These are phyloP conservation scores for Lysandra coridon DNA, from an alignment of 2,888 invertebrate genomes.

Conservation along the genomic window DNA sequence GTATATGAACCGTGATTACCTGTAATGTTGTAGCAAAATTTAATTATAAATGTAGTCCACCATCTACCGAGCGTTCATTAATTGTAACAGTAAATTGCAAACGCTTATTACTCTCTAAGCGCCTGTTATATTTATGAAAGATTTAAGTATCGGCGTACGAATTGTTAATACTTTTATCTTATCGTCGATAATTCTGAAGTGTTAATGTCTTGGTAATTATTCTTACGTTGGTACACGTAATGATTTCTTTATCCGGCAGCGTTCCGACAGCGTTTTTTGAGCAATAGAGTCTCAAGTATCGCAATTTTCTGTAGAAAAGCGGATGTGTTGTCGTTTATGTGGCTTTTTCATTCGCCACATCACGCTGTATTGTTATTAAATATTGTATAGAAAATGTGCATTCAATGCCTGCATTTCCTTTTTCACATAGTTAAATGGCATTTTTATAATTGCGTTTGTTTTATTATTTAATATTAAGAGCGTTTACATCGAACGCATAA, in stretches of 20 bases:
- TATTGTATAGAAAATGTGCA: neutral
- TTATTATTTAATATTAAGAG: too few relatives aligned
- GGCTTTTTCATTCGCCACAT: neutral
- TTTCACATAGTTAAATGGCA: neutral
- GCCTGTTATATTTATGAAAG: conserved; percentile 3
- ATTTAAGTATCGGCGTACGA: conserved; percentile 3
- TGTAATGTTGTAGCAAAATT: neutral
- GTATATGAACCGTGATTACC: neutral
- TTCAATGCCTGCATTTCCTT: neutral
- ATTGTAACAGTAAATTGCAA: conserved; percentile 2
- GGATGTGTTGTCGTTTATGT: neutral
- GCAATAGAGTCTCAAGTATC: neutral
- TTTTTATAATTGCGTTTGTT: neutral
- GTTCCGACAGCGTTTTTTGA: neutral
- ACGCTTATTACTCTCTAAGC: conserved; percentile 5
- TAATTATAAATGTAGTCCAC: conserved; percentile 25
- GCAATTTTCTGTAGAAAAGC: conserved; percentile 12
- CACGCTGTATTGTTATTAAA: conserved; percentile 8
- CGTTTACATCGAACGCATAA: too few relatives aligned
- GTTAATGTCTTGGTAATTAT: conserved; percentile 6
- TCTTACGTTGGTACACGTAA: neutral
- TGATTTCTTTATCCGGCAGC: conserved; percentile 6
- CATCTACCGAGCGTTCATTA: neutral
- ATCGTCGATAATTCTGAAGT: neutral
- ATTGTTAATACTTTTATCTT: conserved; percentile 15